Evolutionary conservation across 2,797 vertebrate genomes (phyloP).

Genomic region (Ibycter americanus): DNA sequence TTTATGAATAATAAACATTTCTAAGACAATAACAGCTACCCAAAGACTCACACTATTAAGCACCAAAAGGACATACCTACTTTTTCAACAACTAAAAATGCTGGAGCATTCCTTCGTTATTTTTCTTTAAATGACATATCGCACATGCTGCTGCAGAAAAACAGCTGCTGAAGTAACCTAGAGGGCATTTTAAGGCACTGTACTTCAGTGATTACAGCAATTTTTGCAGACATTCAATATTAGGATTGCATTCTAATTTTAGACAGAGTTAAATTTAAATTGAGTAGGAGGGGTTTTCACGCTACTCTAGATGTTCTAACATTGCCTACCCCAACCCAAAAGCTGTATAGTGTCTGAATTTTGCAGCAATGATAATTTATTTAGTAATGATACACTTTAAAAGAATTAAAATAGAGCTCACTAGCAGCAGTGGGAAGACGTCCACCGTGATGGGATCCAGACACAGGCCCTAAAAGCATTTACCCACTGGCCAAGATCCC

Average conservation of each 20-base stretch:
- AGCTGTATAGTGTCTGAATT: neutral
- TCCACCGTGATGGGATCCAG: neutral
- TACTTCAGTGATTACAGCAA: constrained; percentile 52
- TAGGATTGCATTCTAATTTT: constrained; percentile 50
- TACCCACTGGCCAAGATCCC: neutral
- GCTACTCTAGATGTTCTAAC: neutral
- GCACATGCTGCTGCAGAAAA: constrained; percentile 17
- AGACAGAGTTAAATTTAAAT: constrained; percentile 45
- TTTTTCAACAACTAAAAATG: constrained; percentile 28
- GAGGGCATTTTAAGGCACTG: constrained; percentile 49
- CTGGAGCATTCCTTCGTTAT: neutral
- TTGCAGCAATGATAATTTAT: neutral
- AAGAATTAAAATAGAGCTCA: neutral
- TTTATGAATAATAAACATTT: constrained; percentile 48
- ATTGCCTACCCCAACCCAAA: neutral
- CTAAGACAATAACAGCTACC: constrained; percentile 20
- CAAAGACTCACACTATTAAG: constrained; percentile 2
- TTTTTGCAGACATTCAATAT: constrained; percentile 53
- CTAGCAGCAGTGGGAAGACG: neutral
- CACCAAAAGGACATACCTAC: constrained; percentile 3
- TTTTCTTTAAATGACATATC: constrained; percentile 41
- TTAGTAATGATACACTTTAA: neutral
- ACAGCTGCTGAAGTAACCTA: constrained; percentile 39
- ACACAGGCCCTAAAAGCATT: neutral
- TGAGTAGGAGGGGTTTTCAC: neutral